These are phyloP conservation scores for Ditula angustiorana DNA, from an alignment of 2,888 invertebrate species.

Conservation along the genomic window DNA sequence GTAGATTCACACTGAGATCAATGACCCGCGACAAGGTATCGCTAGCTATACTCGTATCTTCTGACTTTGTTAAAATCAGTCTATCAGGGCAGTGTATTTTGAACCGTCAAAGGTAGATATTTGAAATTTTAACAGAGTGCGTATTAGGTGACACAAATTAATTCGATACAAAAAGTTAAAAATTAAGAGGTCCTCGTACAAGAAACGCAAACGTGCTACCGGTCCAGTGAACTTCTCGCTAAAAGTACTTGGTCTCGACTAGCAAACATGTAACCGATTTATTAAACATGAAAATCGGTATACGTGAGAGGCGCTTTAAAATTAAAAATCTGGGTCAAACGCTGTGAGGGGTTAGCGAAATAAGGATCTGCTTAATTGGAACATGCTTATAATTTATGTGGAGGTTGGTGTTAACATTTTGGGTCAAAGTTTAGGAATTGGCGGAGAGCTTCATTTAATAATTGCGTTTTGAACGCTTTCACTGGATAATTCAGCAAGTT, in stretches of 20 bases:
- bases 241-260: background rate
- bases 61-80: too few species aligned
- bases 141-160: too few species aligned
- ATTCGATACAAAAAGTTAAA: too few species aligned
- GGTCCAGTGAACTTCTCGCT: too few species aligned
- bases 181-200: too few species aligned
- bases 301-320: constrained; percentile 5
- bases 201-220: too few species aligned
- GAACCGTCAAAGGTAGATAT: too few species aligned
- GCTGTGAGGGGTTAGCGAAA: constrained; percentile 4
- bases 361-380: constrained; percentile 22
- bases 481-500: background rate
- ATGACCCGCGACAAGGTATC: too few species aligned
- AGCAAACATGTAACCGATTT: constrained; percentile 12
- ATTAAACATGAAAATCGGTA: constrained; percentile 34
- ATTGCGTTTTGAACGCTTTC: background rate
- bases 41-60: too few species aligned
- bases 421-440: background rate
- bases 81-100: too few species aligned
- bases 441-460: background rate
- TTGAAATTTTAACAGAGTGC: too few species aligned
- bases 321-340: constrained; percentile 28
- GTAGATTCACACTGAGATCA: too few species aligned
- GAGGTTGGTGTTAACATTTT: constrained; percentile 1
- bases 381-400: constrained; percentile 24